Percentiles rank a stretch among this genome's conserved stretches.
phyloP scores from a whole-genome alignment of 2,797 vertebrate species.

The Coilia nasus region DNA sequence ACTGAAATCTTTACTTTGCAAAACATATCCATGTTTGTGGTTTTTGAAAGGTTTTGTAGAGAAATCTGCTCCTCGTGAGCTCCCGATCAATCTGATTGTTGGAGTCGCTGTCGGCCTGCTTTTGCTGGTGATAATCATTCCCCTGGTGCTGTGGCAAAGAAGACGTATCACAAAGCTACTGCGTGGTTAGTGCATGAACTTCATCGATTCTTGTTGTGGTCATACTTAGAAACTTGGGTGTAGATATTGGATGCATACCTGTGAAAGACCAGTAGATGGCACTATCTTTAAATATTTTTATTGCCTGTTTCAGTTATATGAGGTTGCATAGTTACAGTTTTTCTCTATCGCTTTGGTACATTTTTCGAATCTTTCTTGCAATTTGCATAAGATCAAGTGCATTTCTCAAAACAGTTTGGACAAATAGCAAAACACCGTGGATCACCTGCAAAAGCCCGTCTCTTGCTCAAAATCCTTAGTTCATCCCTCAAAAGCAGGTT shows the following conservation, averaged over 20 bases:
- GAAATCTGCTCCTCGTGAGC: background rate
- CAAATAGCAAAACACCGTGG: too few species aligned
- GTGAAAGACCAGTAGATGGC: background rate
- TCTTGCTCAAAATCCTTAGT: too few species aligned
- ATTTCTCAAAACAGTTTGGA: too few species aligned
- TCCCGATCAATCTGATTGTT: background rate
- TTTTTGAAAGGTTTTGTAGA: background rate
- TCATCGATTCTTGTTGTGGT: background rate
- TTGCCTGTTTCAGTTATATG: too few species aligned
- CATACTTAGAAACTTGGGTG: too few species aligned
- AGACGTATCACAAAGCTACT: slow-evolving; percentile 8
- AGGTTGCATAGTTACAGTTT: too few species aligned
- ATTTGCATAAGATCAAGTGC: too few species aligned
- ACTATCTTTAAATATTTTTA: background rate
- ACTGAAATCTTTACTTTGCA: background rate
- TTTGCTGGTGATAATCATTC: slow-evolving; percentile 41
- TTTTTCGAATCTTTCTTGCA: too few species aligned
- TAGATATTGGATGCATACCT: background rate
- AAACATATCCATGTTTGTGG: background rate
- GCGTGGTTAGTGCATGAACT: background rate
- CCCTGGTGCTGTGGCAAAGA: slow-evolving; percentile 45
- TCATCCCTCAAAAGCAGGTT: too few species aligned
- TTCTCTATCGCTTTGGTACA: too few species aligned
- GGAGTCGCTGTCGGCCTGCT: slow-evolving; percentile 37
- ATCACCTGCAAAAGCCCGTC: too few species aligned